Evolutionary conservation across 1,140 invertebrate genomes (phyloP), one percentile per base, ranked within the genome.

Genomic region (Drosophila novamexicana): DNA sequence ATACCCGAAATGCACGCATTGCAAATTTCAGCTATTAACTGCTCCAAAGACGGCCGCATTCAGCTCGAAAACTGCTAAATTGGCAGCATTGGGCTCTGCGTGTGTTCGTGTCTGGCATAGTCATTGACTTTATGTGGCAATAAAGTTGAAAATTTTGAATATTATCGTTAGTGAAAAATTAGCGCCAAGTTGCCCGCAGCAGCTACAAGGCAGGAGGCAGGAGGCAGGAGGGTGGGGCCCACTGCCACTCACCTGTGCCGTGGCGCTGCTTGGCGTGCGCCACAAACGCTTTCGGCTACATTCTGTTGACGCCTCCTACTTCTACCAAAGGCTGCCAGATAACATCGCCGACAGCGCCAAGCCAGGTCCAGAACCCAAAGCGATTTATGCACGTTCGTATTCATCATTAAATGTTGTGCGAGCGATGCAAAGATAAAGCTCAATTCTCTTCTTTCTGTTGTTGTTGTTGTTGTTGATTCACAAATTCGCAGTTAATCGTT

Each of bases 81-180:
- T 29, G 22, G 4, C 22, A 5, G 22, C 22, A 29, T 29, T 29
- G 22, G 22, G 22, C 22, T 4, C 22, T 29, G 36, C 44, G 10
- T 22, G n/a, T 63, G 32, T 36, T 47, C 59, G n/a, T 37, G 37
- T 18, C 47, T 56, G 71, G 61, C 81, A 81, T 78, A 79, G 83
- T 67, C 79, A 73, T 88, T 84, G 70, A 73, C 58, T 88, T 89
- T 84, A 88, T 88, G 74, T 71, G 71, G 77, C 84, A 75, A 84
- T 89, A 89, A 89, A 89, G 80, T 89, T 81, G 81, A 89, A 89
- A 89, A 89, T 89, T 89, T 81, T 84, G 81, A 89, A 90, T 89
- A 90, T 89, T 81, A 89, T 89, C 84, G 84, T 90, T 90, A 89
- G 84, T 84, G 81, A 78, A 89, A 88, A 89, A 89, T 89, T 89